phyloP scores from a whole-genome alignment of 2,113 vertebrate species.

The Nyctibius bracteatus region DNA sequence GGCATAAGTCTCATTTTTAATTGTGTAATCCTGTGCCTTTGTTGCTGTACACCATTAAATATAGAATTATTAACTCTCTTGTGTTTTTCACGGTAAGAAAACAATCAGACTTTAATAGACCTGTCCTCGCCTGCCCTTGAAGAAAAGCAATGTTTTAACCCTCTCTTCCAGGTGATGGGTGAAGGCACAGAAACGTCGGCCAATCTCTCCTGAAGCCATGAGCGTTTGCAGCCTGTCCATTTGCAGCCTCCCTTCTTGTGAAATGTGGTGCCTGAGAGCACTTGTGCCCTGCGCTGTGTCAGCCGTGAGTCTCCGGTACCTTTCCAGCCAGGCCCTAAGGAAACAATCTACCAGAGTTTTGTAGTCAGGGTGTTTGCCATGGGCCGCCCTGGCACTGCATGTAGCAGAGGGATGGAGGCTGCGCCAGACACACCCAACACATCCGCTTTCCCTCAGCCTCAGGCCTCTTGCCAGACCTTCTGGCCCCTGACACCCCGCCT shows the following conservation, averaged over 20 bases:
- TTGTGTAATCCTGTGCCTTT: background rate
- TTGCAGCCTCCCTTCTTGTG: background rate
- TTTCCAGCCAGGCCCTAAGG: background rate
- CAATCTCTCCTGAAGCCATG: background rate
- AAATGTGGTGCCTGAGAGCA: rapidly evolving
- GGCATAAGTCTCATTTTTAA: background rate
- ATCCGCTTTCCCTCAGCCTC: background rate
- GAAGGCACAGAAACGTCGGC: rapidly evolving
- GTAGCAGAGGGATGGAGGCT: rapidly evolving
- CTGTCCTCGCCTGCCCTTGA: background rate
- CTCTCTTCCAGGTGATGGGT: rapidly evolving
- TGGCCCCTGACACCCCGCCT: too few relatives aligned
- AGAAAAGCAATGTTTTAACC: rapidly evolving
- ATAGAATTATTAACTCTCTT: background rate
- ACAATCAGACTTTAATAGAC: background rate
- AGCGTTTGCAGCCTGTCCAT: too few relatives aligned
- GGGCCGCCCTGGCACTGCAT: rapidly evolving
- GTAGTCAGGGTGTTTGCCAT: rapidly evolving
- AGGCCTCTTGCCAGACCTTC: background rate
- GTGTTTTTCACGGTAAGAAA: background rate
- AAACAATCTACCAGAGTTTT: rapidly evolving
- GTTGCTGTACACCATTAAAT: background rate
- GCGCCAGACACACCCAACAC: rapidly evolving
- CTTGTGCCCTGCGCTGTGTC: rapidly evolving
- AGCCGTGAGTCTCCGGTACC: rapidly evolving